Evolutionary conservation across 2,888 invertebrate genomes (phyloP).

Genomic region (Noctua comes): DNA sequence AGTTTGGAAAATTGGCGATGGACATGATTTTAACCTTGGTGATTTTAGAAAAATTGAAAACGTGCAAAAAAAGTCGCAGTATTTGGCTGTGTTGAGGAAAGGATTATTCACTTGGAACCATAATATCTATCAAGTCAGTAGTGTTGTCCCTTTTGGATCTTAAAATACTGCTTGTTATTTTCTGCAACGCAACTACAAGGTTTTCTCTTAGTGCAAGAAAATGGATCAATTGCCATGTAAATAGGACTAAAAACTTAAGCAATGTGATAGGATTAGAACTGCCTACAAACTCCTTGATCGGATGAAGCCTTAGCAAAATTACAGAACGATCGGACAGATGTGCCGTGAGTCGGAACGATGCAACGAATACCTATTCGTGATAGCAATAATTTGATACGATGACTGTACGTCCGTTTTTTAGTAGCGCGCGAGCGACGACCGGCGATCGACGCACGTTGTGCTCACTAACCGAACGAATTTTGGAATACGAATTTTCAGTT

Average conservation of each 20-base stretch:
- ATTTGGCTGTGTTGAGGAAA: background rate
- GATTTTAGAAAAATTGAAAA: background rate
- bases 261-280: conserved; percentile 46
- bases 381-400: conserved; percentile 78
- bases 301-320: conserved; percentile 66
- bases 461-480: conserved; percentile 74
- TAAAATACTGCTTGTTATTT: background rate
- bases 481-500: conserved; percentile 74
- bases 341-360: conserved; percentile 67
- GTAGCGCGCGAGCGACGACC: conserved; percentile 83
- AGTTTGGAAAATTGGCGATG: conserved; percentile 18
- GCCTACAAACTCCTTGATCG: conserved; percentile 56
- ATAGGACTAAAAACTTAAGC: conserved; percentile 13
- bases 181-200: background rate
- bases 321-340: conserved; percentile 51
- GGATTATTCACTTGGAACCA: background rate
- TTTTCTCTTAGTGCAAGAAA: conserved; percentile 16
- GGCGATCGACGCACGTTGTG: conserved; percentile 82
- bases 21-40: background rate
- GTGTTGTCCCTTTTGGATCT: background rate
- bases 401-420: conserved; percentile 79
- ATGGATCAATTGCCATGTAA: conserved; percentile 7
- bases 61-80: background rate
- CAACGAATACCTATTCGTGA: conserved; percentile 68
- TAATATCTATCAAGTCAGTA: background rate